These are phyloP conservation scores for Globodera ellingtonae DNA, from an alignment of 1,140 invertebrate genomes.

Conservation along the genomic window DNA sequence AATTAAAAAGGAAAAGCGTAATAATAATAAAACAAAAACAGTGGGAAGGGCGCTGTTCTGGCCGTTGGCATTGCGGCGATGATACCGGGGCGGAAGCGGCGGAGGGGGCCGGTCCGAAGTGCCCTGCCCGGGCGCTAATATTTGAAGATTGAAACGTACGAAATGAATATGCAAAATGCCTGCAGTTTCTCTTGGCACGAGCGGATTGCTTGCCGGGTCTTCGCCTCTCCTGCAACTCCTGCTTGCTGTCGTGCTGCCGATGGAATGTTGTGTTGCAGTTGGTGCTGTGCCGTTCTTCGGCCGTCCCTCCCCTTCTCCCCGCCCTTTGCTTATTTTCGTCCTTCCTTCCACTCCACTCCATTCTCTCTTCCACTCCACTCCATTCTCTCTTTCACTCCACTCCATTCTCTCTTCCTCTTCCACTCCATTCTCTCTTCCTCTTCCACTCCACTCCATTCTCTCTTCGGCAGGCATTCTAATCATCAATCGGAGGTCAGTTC, in stretches of 20 bases:
- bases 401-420: not conserved
- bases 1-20: not conserved
- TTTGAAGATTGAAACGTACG: not conserved
- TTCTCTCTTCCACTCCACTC: too few relatives aligned
- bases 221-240: not conserved
- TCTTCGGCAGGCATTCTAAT: not conserved
- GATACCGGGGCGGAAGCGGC: constrained; percentile 38
- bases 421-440: not conserved
- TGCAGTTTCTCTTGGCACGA: constrained; percentile 32
- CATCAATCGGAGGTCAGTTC: too few relatives aligned
- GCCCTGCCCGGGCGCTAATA: constrained; percentile 27
- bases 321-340: not conserved
- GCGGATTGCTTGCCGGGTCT: constrained; percentile 28
- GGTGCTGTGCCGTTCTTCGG: constrained; percentile 14
- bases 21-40: constrained; percentile 1
- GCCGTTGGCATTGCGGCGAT: constrained; percentile 10
- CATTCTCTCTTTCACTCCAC: too few relatives aligned
- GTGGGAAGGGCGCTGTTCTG: constrained; percentile 9
- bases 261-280: not conserved
- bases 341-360: too few relatives aligned
- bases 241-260: not conserved
- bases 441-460: not conserved
- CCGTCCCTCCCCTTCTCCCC: not conserved
- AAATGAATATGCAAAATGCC: constrained; percentile 8
- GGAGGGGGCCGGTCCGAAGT: constrained; percentile 39